Evolutionary conservation across 2,888 invertebrate genomes (phyloP).

Genomic region (Bimastos eiseni): DNA sequence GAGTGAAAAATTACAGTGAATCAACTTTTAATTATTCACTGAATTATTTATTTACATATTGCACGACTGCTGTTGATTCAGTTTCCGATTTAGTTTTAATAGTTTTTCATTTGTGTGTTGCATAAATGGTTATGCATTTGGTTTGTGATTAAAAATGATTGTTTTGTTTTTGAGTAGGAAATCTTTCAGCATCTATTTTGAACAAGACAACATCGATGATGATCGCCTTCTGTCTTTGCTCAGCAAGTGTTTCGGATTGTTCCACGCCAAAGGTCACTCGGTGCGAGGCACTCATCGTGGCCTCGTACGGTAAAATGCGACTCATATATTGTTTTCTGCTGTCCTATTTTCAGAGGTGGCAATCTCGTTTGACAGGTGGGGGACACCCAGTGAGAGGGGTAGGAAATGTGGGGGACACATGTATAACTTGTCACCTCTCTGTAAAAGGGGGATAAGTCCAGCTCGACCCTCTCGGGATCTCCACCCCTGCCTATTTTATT

Average conservation of each 20-base stretch:
- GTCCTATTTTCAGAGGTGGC: too few relatives aligned
- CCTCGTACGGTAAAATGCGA: constrained; percentile 51
- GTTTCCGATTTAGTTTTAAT: background rate
- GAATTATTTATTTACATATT: background rate
- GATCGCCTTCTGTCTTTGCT: constrained; percentile 46
- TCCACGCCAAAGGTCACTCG: constrained; percentile 44
- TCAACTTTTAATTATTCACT: background rate
- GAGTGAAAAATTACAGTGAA: too few relatives aligned
- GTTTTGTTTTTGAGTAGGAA: background rate
- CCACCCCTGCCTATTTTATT: too few relatives aligned
- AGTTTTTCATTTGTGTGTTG: background rate
- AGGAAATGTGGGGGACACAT: too few relatives aligned
- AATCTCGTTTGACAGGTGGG: too few relatives aligned
- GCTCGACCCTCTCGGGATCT: too few relatives aligned
- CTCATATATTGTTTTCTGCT: background rate
- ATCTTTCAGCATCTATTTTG: constrained; percentile 46
- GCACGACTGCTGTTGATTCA: too few relatives aligned
- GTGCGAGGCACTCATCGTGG: constrained; percentile 55
- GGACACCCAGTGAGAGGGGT: too few relatives aligned
- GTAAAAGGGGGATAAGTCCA: too few relatives aligned
- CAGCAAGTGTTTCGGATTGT: constrained; percentile 55
- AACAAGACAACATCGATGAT: constrained; percentile 49
- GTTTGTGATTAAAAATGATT: background rate
- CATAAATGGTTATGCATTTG: background rate
- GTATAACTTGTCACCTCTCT: too few relatives aligned